Base-by-base conservation (phyloP, 1,140 invertebrate species). In the Pachypeltis micranthus region DNA sequence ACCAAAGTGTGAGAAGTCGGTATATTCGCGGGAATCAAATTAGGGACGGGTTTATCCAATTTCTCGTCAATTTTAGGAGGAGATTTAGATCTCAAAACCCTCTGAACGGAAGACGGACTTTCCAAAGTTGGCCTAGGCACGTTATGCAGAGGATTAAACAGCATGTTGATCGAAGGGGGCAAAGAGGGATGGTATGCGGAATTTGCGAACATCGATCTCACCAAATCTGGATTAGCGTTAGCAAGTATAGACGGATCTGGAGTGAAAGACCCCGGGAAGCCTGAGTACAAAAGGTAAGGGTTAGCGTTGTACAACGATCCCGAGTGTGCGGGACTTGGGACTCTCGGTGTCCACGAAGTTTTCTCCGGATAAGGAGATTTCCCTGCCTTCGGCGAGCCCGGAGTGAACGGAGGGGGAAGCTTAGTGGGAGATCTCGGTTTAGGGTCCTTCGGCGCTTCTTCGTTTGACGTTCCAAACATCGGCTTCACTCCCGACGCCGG, bases 401-500 rank as follows among this genome's bases (percentile, higher is more conserved):
- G 67, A 19, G 67, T 65, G 47, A 59, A 67, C 10, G 67, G 67
- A 47, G 67, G 67, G 24, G 67, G 67, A 16, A 65, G 57, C 54
- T 67, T 67, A 14, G 65, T 67, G 2, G 66, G 64, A 44, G 61
- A 64, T 28, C 64, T 75, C 14, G 75, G 65, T 16, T 69, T 74
- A 65, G 69, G 75, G 51, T 68, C 74, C 67, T 63, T 72, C 63
- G 63, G n/a, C 44, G 21, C 64, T 2, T 60, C 47, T 16, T 61
- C 63, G 10, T 59, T 57, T n/a, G 55, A 34, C 0, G 79, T 74
- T 4, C 76, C 74, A 61, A 81, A 83, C 76, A 83, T 77, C 0
- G 81, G 79, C 54, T 83, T 83, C 0, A 82, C 81, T 0, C 81
- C 81, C 0, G 79, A 81, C 0, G 80, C 77, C 0, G 81, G 81